Evolutionary conservation across 2,113 vertebrate genomes (phyloP).

Genomic region (Oceanites oceanicus): DNA sequence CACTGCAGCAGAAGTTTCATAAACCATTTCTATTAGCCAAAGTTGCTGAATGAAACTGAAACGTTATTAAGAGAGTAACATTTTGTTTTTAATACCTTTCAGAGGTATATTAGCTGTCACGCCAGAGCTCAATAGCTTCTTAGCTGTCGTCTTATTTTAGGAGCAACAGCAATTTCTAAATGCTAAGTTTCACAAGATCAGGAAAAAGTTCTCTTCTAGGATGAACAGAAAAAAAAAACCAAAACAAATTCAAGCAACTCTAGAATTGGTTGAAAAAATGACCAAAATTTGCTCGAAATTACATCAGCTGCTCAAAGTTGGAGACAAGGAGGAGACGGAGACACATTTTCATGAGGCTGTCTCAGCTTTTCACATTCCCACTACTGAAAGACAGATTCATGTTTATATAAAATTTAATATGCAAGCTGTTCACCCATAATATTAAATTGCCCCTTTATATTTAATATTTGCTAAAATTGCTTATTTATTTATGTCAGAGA

Average conservation of each 20-base stretch:
- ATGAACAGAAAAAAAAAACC: neutral
- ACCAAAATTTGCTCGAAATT: neutral
- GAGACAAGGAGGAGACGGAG: neutral
- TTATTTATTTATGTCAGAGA: slow-evolving; percentile 4
- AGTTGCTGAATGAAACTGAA: neutral
- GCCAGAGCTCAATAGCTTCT: neutral
- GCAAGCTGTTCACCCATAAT: slow-evolving; percentile 35
- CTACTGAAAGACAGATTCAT: slow-evolving; percentile 22
- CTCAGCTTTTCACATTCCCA: neutral
- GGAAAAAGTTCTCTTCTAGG: neutral
- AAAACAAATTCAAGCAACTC: neutral
- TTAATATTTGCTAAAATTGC: slow-evolving; percentile 43
- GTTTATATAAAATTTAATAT: slow-evolving; percentile 42
- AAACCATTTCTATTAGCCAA: neutral
- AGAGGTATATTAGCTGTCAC: slow-evolving; percentile 16
- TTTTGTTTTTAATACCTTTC: slow-evolving; percentile 33
- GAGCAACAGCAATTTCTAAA: neutral
- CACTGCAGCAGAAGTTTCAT: slow-evolving; percentile 8
- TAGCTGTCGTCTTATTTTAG: neutral
- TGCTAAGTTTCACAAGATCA: neutral
- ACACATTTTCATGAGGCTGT: neutral
- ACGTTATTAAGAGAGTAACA: neutral
- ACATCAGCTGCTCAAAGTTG: neutral
- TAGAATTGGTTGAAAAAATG: neutral
- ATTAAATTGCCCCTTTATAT: neutral